Conservation (phyloP, 2,113 vertebrate genomes). For the Mormoops blainvillei region DNA sequence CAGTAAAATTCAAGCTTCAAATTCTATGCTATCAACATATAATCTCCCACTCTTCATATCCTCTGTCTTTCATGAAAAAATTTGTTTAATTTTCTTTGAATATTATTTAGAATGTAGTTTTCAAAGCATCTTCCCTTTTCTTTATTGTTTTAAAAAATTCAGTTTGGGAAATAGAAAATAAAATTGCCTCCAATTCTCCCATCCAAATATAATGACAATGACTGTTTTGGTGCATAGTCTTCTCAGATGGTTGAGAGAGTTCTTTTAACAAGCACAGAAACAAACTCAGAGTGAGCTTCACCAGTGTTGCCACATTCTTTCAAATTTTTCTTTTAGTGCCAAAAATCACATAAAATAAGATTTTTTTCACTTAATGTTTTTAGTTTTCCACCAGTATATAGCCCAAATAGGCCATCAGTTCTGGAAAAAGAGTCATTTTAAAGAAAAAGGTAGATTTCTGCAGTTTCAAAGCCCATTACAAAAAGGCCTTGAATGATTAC, state of each 20-base stretch:
- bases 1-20: slow-evolving; percentile 28
- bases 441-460: slow-evolving; percentile 17
- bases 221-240: neutral
- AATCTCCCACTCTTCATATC: neutral
- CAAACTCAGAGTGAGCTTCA: neutral
- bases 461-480: neutral
- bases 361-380: slow-evolving; percentile 13
- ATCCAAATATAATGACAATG: neutral
- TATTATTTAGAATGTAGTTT: neutral
- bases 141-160: neutral
- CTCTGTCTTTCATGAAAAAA: neutral
- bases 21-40: neutral
- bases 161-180: neutral
- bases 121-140: neutral
- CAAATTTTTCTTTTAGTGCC: neutral
- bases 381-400: neutral
- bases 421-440: neutral
- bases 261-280: neutral
- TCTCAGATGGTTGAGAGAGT: neutral
- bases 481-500: neutral
- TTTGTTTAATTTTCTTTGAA: neutral
- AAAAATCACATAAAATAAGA: neutral
- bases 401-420: neutral
- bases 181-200: neutral
- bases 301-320: neutral